Base-by-base conservation (phyloP, 2,113 vertebrate species). In the Hippocampus barbouri region DNA sequence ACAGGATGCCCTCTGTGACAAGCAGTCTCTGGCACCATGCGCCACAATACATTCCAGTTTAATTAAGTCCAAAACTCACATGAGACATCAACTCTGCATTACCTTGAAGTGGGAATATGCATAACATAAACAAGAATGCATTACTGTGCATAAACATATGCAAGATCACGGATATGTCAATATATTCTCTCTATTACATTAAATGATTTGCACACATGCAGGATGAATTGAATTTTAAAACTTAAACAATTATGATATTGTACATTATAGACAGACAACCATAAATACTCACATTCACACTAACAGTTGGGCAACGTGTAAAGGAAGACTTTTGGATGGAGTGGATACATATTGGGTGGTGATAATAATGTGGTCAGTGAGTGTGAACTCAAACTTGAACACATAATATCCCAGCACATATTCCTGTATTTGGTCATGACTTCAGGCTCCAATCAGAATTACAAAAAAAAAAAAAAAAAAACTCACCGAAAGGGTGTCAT, bases 381-480 rank as follows among this genome's bases (percentile, higher is more conserved):
- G 21, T 38, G 8, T 21, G 34, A 38, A 38, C 34, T 63, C n/a
- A 14, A 59, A 59, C 7, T 61, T 27, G 59, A 61, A 5, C 12
- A 18, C 25, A 14, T 59, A 59, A 59, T 5, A 59, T 5, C 4
- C 10, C 4, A 15, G 2, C 8, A 34, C 15, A 9, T n/a, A 41
- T 7, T 43, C 25, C 23, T 56, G n/a, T 49, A 3, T 73, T 66
- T 47, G 51, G 30, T n/a, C 20, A 14, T 47, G 30, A 60, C 16
- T 72, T 30, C 59, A 47, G 68, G 25, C 27, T 81, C 53, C 14
- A 34, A 51, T 34, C 40, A n/a, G 79, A 90, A 88, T 90, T 71
- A 91, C 79, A 91, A 74, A 86, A 45, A 38, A 38, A 38, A 34
- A n/a, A 34, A 34, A 38, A 38, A 38, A 38, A 6, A 80, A 91